These are phyloP conservation scores for Chloroclysta siterata DNA, from an alignment of 2,888 invertebrate genomes.

Conservation along the genomic window DNA sequence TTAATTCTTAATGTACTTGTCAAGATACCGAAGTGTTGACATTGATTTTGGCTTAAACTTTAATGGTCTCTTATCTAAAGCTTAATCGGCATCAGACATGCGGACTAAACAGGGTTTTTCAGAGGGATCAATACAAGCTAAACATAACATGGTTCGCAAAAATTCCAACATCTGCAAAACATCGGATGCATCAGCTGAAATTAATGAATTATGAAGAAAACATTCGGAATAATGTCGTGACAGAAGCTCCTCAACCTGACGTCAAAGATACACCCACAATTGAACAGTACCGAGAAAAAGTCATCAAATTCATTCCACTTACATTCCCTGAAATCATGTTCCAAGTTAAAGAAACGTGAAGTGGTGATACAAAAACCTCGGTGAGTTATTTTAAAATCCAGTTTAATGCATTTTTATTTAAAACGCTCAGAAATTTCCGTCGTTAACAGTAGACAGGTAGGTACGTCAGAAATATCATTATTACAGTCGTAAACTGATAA, in stretches of 20 bases:
- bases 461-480: constrained; percentile 7
- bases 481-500: constrained; percentile 8
- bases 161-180: constrained; percentile 80
- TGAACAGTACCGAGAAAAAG: constrained; percentile 69
- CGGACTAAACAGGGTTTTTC: constrained; percentile 29
- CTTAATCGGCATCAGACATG: constrained; percentile 33
- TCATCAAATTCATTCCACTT: constrained; percentile 82
- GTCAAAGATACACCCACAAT: constrained; percentile 77
- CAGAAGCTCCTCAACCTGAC: constrained; percentile 80
- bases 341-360: constrained; percentile 72
- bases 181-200: constrained; percentile 80
- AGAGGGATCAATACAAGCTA: constrained; percentile 37
- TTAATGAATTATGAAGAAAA: constrained; percentile 71
- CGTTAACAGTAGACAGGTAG: constrained; percentile 39
- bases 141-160: constrained; percentile 49
- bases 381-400: constrained; percentile 76
- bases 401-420: constrained; percentile 77
- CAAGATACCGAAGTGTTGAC: constrained; percentile 15
- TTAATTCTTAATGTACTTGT: constrained; percentile 56
- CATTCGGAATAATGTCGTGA: constrained; percentile 73
- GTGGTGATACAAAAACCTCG: constrained; percentile 78
- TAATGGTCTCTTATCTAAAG: constrained; percentile 25
- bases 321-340: constrained; percentile 78
- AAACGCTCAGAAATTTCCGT: constrained; percentile 59
- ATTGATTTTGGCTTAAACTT: constrained; percentile 17